Conservation (phyloP, 2,888 invertebrate genomes). For the Raillietiella orientalis region DNA sequence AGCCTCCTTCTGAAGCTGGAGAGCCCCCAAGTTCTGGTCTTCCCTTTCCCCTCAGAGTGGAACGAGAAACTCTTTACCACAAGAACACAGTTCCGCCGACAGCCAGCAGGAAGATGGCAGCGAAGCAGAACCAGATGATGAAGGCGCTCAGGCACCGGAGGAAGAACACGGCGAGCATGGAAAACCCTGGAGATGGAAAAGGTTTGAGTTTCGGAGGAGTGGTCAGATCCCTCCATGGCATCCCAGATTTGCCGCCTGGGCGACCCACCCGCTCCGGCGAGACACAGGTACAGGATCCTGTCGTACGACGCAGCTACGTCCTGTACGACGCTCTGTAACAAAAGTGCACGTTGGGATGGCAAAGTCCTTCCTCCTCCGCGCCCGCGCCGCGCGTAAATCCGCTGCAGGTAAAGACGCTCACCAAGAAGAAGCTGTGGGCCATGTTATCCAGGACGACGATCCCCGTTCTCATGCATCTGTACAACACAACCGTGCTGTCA, state of each 20-base stretch:
- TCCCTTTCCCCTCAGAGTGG: too few species aligned
- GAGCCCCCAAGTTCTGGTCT: too few species aligned
- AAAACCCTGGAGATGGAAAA: constrained; percentile 16
- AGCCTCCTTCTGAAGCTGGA: too few species aligned
- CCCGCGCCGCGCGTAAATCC: too few species aligned
- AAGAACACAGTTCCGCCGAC: constrained; percentile 21
- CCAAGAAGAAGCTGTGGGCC: too few species aligned
- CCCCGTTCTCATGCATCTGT: too few species aligned
- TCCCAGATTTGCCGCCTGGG: neutral
- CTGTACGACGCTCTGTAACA: constrained; percentile 21
- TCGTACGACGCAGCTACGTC: constrained; percentile 23
- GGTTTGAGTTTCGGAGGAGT: constrained; percentile 1
- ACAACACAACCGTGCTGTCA: too few species aligned
- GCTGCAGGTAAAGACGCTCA: too few species aligned
- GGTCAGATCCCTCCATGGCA: neutral
- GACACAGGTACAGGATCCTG: constrained; percentile 22
- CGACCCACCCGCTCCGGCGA: constrained; percentile 23
- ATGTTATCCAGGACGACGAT: too few species aligned
- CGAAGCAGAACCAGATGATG: constrained; percentile 25
- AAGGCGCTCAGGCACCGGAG: constrained; percentile 21
- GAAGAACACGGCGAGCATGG: constrained; percentile 19
- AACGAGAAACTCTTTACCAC: too few species aligned
- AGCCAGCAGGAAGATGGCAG: constrained; percentile 18
- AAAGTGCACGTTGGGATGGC: constrained; percentile 1
- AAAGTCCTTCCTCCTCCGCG: constrained; percentile 3